phyloP scores from a whole-genome alignment of 2,797 vertebrate species.

The Synaphobranchus kaupii region DNA sequence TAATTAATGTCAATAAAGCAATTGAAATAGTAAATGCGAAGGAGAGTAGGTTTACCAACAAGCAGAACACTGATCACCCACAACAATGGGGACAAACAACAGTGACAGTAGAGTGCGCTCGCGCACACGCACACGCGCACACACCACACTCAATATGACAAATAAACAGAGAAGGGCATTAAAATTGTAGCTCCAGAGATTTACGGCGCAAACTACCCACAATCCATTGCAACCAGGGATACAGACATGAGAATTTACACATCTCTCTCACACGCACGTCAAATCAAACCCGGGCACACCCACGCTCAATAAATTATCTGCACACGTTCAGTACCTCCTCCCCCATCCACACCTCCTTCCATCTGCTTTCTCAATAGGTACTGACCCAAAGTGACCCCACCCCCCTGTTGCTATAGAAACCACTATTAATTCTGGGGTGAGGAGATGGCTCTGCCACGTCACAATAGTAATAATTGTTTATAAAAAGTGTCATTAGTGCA shows the following conservation, averaged over 20 bases:
- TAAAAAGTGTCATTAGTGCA: neutral
- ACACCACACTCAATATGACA: neutral
- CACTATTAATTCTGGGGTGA: constrained; percentile 16
- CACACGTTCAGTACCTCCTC: neutral
- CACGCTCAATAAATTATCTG: constrained; percentile 32
- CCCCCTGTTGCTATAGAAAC: constrained; percentile 50
- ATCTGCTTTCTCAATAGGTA: constrained; percentile 53
- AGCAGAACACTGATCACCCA: neutral
- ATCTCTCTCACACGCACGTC: constrained; percentile 21
- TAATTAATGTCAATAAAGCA: neutral
- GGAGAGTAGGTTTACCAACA: neutral
- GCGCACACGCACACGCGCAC: too few species aligned
- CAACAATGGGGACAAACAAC: neutral
- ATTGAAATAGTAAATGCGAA: neutral
- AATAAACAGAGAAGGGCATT: neutral
- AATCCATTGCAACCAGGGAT: neutral
- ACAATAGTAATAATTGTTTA: neutral
- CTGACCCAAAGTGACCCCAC: constrained; percentile 51
- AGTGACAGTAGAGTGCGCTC: neutral
- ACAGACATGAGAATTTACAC: neutral
- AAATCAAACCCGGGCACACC: constrained; percentile 28
- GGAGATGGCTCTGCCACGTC: constrained; percentile 2
- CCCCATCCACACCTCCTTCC: constrained; percentile 36
- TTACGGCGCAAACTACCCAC: neutral
- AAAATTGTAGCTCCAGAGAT: neutral